Percentiles rank a stretch among this genome's conserved stretches.
These are phyloP conservation scores for Verasper variegatus DNA, from an alignment of 2,113 vertebrate species.

Conservation along the genomic window DNA sequence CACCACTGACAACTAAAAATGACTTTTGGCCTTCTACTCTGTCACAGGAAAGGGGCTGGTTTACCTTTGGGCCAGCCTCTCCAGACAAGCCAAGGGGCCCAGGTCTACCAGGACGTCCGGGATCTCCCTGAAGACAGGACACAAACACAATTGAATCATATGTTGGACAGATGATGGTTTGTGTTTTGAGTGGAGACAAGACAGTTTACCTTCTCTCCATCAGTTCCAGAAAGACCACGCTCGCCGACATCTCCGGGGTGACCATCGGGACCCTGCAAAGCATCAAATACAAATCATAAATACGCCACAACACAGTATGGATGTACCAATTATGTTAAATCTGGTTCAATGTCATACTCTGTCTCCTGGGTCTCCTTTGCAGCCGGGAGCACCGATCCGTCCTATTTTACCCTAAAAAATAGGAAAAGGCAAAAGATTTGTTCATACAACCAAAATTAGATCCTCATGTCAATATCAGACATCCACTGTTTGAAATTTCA, in stretches of 20 bases:
- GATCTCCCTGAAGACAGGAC: slow-evolving; percentile 77
- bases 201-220: slow-evolving; percentile 77
- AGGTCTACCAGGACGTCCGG: slow-evolving; percentile 79
- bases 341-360: slow-evolving; percentile 79
- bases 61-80: slow-evolving; percentile 77
- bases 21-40: neutral
- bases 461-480: neutral
- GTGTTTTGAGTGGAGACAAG: neutral
- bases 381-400: slow-evolving; percentile 93
- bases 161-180: neutral
- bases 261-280: slow-evolving; percentile 88
- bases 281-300: slow-evolving; percentile 29
- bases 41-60: neutral
- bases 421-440: neutral
- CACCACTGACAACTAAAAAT: neutral
- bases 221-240: slow-evolving; percentile 80
- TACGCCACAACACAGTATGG: slow-evolving; percentile 2
- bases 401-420: slow-evolving; percentile 90
- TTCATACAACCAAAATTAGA: neutral
- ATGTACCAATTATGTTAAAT: neutral
- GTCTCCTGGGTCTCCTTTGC: slow-evolving; percentile 94
- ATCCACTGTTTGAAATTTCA: neutral
- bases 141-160: slow-evolving; percentile 20
- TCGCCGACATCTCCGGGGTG: slow-evolving; percentile 89
- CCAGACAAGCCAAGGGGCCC: slow-evolving; percentile 70